Base-by-base conservation (phyloP, 2,113 vertebrate genomes). In the Coregonus clupeaformis region DNA sequence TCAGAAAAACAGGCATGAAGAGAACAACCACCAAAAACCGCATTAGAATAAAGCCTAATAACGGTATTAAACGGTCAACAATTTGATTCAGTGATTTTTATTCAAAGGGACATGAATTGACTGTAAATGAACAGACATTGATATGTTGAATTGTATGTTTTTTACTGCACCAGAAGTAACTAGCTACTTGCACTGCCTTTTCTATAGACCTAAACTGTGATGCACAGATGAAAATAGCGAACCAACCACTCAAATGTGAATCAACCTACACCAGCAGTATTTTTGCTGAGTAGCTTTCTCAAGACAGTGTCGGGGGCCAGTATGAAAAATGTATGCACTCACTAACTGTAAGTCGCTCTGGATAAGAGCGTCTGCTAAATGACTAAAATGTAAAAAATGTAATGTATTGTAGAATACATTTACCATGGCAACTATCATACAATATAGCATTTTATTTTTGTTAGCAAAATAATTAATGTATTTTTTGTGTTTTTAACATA, bases 21-120 rank as follows among this genome's bases (percentile, higher is more conserved):
- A 1, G 73, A 69, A 68, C 52, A 14, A 6, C 20, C 47, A 1
- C 13, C 47, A 59, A 30, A 62, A 45, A 32, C 1, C 59, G n/a
- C 24, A 72, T 72, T 16, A 68, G 52, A 72, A 72, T 22, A 13
- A 77, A 65, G 63, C 7, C 25, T 11, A 65, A 29, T 29, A 25
- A 22, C 3, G 3, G 9, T 30, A 64, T 29, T 27, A 64, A 64
- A 29, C 14, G 0, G 12, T 27, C 25, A 16, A 29, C 22, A 25
- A 25, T 62, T 62, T 62, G 59, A 22, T 25, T 11, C 9, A 24
- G 20, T 1, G 9, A 62, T n/a, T 62, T 22, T 12, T 62, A 62
- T 25, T 62, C 24, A 52, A 52, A 52, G 49, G 3, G 49, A n/a
- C 60, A 62, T 62, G 60, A 7, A 22, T 24, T 24, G 16, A 16